These are phyloP conservation scores for Corapipo altera DNA, from an alignment of 2,113 vertebrate genomes.

Conservation along the genomic window DNA sequence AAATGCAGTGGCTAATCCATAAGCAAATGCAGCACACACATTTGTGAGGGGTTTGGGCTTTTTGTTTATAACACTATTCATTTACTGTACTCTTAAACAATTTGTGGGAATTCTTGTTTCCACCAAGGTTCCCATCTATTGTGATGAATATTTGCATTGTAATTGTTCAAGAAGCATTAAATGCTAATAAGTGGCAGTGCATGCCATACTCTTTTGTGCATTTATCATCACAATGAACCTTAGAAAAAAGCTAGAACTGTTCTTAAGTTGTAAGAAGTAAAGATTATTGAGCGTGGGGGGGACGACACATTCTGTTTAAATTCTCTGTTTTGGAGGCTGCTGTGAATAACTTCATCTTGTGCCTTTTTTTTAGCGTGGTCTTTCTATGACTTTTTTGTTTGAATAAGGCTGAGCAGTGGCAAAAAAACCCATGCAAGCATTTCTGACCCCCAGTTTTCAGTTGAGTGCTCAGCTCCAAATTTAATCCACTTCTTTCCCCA, in stretches of 20 bases:
- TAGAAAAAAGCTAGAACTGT: neutral
- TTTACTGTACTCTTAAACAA: conserved; percentile 61
- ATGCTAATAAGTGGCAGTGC: conserved; percentile 26
- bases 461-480: neutral
- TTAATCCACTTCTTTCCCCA: neutral
- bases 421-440: rapidly evolving
- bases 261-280: conserved; percentile 9
- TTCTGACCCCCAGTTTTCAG: neutral
- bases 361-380: neutral
- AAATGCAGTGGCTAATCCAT: neutral
- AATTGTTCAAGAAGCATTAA: conserved; percentile 65
- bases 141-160: conserved; percentile 60
- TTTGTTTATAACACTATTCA: conserved; percentile 39
- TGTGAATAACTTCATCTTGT: neutral
- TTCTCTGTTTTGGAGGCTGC: neutral
- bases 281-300: neutral
- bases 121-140: conserved; percentile 50
- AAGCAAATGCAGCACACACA: neutral
- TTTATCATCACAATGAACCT: conserved; percentile 47
- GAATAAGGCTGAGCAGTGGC: neutral
- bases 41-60: neutral
- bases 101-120: conserved; percentile 64
- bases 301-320: neutral
- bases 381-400: neutral
- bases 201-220: conserved; percentile 14